Base-by-base conservation (phyloP, 2,113 vertebrate species). In the Mormyrus lacerda region DNA sequence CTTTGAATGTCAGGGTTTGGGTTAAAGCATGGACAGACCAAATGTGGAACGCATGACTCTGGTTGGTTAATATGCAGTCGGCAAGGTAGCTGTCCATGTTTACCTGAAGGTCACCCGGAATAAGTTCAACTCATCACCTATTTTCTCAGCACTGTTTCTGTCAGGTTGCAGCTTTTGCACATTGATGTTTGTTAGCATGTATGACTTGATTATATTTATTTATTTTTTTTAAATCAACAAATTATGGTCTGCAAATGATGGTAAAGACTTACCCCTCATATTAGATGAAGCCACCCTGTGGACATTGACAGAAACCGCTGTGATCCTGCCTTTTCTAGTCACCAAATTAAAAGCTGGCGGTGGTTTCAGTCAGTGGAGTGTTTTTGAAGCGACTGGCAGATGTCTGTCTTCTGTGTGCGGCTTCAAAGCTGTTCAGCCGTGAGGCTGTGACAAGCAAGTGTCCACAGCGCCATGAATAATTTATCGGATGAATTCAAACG, bases 381-480 rank as follows among this genome's bases (percentile, higher is more conserved):
- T 53, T 24, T 87, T 35, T 61, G 87, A 44, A 42, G 53, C 61
- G 44, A 87, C 21, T 87, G 55, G 35, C 55, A 61, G 53, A 87
- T 87, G 47, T 87, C 87, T 39, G 51, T 61, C 87, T 65, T 35
- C 31, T 87, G 35, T 35, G 27, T 53, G 39, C 15, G 87, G 35
- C 55, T 47, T 47, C 42, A 47, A 48, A 88, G 87, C 87, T 73
- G 24, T 48, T 42, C n/a, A 10, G 48, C 51, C 11, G 6, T 15
- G 4, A 84, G 35, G 44, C n/a, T 42, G 50, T 58, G 88, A 84
- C 88, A 55, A 44, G 88, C 17, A 58, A 42, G 24, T 35, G 50
- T 82, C 76, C 88, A 17, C 9, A 51, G 79, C 9, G 76, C 73
- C 39, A 58, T 84, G 39, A 89, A 58, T 89, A n/a, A 89, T 83